These are phyloP conservation scores for Stegophylla sp. DNA, from an alignment of 2,888 invertebrate genomes.

Conservation along the genomic window DNA sequence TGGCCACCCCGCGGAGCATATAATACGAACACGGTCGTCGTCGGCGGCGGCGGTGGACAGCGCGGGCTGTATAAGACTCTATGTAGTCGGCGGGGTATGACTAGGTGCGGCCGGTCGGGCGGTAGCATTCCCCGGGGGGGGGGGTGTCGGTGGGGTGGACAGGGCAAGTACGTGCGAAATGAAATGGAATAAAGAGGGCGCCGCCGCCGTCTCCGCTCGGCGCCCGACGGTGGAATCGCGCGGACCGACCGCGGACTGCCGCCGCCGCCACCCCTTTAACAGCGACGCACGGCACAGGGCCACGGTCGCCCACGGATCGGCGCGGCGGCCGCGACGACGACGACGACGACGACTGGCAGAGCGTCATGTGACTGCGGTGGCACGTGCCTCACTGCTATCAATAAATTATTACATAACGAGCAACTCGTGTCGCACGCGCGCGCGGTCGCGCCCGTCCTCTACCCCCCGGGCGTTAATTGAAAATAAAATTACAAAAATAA, in stretches of 20 bases:
- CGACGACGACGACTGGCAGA: conserved; percentile 6
- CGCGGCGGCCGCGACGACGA: conserved; percentile 1
- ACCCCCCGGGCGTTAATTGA: neutral
- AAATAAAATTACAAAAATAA: neutral
- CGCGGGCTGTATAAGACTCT: no score
- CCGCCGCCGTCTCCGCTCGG: neutral
- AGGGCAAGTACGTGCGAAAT: neutral
- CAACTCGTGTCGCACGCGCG: neutral
- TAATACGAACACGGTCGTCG: no score
- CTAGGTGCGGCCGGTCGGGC: neutral
- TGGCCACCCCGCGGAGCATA: no score
- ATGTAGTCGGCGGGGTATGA: no score
- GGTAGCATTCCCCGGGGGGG: neutral
- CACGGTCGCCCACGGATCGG: neutral
- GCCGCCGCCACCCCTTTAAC: neutral
- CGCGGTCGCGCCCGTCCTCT: neutral
- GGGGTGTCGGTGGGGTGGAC: no score
- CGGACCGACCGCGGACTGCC: neutral
- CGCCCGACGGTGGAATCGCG: neutral
- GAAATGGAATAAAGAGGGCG: conserved; percentile 18
- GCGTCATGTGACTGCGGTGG: conserved; percentile 22
- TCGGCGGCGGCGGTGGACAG: no score
- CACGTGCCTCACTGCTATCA: conserved; percentile 25
- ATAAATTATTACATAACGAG: conserved; percentile 21
- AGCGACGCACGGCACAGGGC: neutral